Conservation (phyloP, 2,113 vertebrate species). For the Dromiciops gliroides region DNA sequence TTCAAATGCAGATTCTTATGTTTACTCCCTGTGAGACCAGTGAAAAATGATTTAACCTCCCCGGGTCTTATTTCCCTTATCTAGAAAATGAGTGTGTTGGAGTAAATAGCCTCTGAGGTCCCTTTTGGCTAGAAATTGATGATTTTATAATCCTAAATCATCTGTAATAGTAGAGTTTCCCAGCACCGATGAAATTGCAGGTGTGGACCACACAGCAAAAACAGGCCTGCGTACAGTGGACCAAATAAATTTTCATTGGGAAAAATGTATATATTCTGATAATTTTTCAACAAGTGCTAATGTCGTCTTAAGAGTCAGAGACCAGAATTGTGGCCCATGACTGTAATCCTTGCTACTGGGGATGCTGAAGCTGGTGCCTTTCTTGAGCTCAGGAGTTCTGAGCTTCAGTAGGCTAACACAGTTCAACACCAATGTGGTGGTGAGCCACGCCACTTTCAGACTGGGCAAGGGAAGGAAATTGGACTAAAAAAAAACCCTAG, state of each 20-base stretch:
- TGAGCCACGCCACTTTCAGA: not conserved
- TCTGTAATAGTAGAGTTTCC: not conserved
- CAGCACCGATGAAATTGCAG: not conserved
- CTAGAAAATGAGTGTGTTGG: not conserved
- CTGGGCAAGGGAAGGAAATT: not conserved
- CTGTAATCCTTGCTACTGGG: not conserved
- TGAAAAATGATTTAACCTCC: not conserved
- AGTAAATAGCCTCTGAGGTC: not conserved
- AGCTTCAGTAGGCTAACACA: not conserved
- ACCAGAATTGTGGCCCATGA: not conserved
- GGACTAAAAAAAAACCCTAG: not conserved
- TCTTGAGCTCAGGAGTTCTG: not conserved
- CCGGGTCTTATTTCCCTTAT: not conserved
- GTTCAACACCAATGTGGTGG: not conserved
- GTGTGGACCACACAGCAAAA: not conserved
- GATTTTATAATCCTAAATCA: not conserved
- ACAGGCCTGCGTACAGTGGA: not conserved
- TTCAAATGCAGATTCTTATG: not conserved
- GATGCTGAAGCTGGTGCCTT: not conserved
- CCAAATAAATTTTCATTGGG: not conserved
- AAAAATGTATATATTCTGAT: not conserved
- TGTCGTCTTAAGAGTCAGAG: not conserved
- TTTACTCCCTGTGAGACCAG: not conserved
- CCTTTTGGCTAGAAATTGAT: not conserved
- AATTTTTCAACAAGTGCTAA: not conserved